Evolutionary conservation across 2,113 vertebrate genomes (phyloP).

Genomic region (Strix aluco): DNA sequence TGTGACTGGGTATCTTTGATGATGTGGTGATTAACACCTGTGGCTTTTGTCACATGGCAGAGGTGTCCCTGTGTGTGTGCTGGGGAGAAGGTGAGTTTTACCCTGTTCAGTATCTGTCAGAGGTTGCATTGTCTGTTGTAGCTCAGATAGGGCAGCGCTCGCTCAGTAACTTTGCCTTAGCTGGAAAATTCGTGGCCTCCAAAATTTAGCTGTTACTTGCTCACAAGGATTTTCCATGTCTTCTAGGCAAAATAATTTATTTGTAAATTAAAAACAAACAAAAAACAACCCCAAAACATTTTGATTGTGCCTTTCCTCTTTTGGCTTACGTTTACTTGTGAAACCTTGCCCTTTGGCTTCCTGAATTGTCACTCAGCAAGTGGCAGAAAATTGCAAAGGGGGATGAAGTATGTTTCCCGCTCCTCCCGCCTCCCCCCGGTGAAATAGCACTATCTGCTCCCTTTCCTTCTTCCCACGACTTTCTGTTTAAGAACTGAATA

Average conservation of each 20-base stretch:
- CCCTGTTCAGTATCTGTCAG: fast-evolving
- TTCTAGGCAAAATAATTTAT: not conserved
- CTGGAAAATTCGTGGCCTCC: not conserved
- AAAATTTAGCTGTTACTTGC: not conserved
- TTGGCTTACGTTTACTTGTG: not conserved
- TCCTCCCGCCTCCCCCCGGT: fast-evolving
- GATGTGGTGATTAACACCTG: fast-evolving
- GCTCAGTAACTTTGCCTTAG: not conserved
- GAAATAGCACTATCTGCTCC: not conserved
- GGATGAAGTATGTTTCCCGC: not conserved
- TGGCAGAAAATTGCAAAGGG: not conserved
- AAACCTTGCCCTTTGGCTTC: not conserved
- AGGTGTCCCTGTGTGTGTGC: not conserved
- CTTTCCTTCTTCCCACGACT: not conserved
- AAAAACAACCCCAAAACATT: not conserved
- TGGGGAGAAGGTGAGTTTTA: not conserved
- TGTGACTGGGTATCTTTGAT: not conserved
- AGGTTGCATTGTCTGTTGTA: not conserved
- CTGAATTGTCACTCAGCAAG: not conserved
- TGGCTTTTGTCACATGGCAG: not conserved
- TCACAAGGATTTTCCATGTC: not conserved
- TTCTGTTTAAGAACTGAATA: not conserved
- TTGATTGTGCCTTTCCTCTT: not conserved
- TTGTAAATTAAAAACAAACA: not conserved
- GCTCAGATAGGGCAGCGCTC: not conserved